Percentiles rank a stretch among this genome's conserved stretches.
Conservation (phyloP, 2,888 invertebrate genomes). For the Euzophera pinguis region DNA sequence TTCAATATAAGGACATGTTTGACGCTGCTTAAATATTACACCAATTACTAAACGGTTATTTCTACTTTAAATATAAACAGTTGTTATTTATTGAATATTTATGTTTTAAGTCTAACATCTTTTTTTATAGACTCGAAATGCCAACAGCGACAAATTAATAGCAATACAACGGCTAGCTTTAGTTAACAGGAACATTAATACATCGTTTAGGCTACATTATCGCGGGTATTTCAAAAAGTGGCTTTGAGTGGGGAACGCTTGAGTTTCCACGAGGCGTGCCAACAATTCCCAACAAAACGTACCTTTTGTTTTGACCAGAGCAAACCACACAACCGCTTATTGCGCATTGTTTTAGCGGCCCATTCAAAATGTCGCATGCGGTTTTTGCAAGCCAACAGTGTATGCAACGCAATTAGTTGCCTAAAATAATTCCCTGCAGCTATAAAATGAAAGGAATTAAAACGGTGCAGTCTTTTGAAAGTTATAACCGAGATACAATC, state of each 20-base stretch:
- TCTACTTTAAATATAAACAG: too few relatives aligned
- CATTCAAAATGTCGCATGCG: slow-evolving; percentile 37
- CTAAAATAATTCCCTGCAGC: slow-evolving; percentile 23
- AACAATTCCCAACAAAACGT: slow-evolving; percentile 23
- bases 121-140: not conserved
- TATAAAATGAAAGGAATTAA: slow-evolving; percentile 18
- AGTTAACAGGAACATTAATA: slow-evolving; percentile 5
- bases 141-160: slow-evolving; percentile 1
- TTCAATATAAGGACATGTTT: too few relatives aligned
- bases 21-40: too few relatives aligned
- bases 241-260: not conserved
- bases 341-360: slow-evolving; percentile 40
- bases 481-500: slow-evolving; percentile 6
- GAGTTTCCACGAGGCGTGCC: not conserved
- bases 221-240: slow-evolving; percentile 8
- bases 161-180: not conserved
- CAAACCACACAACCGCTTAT: slow-evolving; percentile 33
- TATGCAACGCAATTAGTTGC: slow-evolving; percentile 27
- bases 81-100: too few relatives aligned
- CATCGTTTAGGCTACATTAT: slow-evolving; percentile 3
- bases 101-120: too few relatives aligned
- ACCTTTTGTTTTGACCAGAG: slow-evolving; percentile 31
- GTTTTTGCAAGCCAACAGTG: slow-evolving; percentile 30
- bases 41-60: too few relatives aligned
- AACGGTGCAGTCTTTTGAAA: slow-evolving; percentile 7